Conservation (phyloP, 1,140 invertebrate genomes). For the Drosophila ohnishii region DNA sequence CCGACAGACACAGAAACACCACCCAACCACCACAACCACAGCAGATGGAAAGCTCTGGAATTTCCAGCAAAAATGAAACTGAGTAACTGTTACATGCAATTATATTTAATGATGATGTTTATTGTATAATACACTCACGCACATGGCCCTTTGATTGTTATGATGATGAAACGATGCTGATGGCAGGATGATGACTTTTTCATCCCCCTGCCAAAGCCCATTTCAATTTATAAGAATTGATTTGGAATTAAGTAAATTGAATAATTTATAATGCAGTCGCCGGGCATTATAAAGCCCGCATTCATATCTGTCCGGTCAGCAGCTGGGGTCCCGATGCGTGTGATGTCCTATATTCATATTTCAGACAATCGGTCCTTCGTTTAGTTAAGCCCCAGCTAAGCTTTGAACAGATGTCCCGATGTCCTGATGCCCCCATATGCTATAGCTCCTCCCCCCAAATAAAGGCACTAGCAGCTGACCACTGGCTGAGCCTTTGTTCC, state of each 20-base stretch:
- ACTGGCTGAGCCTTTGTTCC: constrained; percentile 28
- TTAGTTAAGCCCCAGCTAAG: constrained; percentile 38
- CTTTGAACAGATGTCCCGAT: constrained; percentile 37
- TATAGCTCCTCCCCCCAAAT: background rate
- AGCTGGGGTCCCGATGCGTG: constrained; percentile 17
- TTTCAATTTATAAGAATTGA: constrained; percentile 71
- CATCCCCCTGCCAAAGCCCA: constrained; percentile 30
- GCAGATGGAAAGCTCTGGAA: constrained; percentile 18
- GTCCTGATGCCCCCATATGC: background rate
- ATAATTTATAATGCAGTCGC: constrained; percentile 72
- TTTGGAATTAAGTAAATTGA: constrained; percentile 77
- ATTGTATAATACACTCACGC: constrained; percentile 51
- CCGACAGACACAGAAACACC: constrained; percentile 28
- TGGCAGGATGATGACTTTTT: constrained; percentile 64
- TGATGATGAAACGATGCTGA: constrained; percentile 24
- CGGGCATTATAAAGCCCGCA: constrained; percentile 55
- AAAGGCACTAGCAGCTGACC: constrained; percentile 11
- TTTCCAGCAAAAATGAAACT: constrained; percentile 54
- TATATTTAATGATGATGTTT: constrained; percentile 81
- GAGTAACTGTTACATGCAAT: constrained; percentile 76
- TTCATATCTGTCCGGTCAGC: constrained; percentile 42
- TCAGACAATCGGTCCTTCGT: constrained; percentile 34
- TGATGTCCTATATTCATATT: constrained; percentile 17
- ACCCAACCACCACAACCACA: constrained; percentile 29
- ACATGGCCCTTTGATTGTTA: constrained; percentile 32